Evolutionary conservation across 2,797 vertebrate genomes (phyloP).

Genomic region (Sus cebifrons): DNA sequence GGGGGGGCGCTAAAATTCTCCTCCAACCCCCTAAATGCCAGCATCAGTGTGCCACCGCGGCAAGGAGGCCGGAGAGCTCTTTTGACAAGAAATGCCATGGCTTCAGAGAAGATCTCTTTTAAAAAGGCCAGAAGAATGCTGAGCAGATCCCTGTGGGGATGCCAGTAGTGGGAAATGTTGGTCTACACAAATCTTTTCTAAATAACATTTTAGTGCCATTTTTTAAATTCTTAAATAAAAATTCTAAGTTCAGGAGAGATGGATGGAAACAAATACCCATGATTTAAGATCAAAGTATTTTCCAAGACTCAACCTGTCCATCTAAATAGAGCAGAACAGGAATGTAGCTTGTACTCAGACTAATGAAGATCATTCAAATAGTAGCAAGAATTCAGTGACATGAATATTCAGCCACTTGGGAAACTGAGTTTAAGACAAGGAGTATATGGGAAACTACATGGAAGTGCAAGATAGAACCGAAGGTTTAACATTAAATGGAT

Average conservation of each 20-base stretch:
- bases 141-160: neutral
- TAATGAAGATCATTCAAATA: neutral
- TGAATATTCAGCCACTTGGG: neutral
- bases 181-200: neutral
- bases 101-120: neutral
- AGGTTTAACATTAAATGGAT: neutral
- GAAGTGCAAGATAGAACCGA: neutral
- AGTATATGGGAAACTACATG: neutral
- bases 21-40: neutral
- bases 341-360: neutral
- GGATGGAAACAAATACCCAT: conserved; percentile 10
- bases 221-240: neutral
- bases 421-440: conserved; percentile 1
- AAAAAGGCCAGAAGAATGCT: neutral
- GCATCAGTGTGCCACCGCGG: neutral
- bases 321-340: neutral
- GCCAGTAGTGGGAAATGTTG: neutral
- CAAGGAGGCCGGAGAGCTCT: neutral
- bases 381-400: neutral
- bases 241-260: conserved; percentile 1
- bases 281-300: neutral
- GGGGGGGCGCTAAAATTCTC: neutral
- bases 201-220: neutral
- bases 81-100: neutral
- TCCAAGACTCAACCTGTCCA: neutral